A percentile compares a stretch with the other conserved stretches of the same genome.
Conservation (phyloP, 1,140 invertebrate species). For the Drosophila insularis region DNA sequence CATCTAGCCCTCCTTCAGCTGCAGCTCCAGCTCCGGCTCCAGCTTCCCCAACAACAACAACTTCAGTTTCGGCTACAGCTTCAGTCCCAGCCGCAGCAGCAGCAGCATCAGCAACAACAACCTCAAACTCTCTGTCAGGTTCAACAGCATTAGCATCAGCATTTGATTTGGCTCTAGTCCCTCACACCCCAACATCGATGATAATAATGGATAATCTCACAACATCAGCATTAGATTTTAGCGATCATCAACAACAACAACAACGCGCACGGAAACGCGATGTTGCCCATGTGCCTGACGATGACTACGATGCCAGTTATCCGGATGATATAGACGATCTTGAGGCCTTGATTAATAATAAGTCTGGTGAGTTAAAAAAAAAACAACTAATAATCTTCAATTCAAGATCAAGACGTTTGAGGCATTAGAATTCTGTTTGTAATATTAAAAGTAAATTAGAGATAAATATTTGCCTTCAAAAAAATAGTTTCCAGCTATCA, state of each 20-base stretch:
- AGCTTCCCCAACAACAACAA: background rate
- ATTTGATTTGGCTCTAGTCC: background rate
- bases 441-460: no score
- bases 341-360: slow-evolving; percentile 80
- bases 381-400: background rate
- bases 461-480: no score
- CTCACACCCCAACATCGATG: background rate
- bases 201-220: slow-evolving; percentile 26
- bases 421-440: no score
- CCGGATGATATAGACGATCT: slow-evolving; percentile 78
- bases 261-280: slow-evolving; percentile 58
- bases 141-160: slow-evolving; percentile 1
- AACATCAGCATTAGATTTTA: slow-evolving; percentile 26
- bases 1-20: slow-evolving; percentile 32
- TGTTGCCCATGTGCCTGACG: slow-evolving; percentile 78
- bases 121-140: slow-evolving; percentile 7
- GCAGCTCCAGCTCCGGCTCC: background rate
- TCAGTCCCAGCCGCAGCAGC: slow-evolving; percentile 16
- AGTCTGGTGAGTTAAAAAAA: slow-evolving; percentile 67
- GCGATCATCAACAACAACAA: slow-evolving; percentile 26
- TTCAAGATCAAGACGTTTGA: no score
- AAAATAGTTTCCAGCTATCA: no score
- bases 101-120: background rate
- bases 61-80: background rate
- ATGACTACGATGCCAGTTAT: slow-evolving; percentile 80